A percentile compares a stretch with the other conserved stretches of the same genome.
Conservation (phyloP, 2,113 vertebrate species). For the Scytalopus superciliaris region DNA sequence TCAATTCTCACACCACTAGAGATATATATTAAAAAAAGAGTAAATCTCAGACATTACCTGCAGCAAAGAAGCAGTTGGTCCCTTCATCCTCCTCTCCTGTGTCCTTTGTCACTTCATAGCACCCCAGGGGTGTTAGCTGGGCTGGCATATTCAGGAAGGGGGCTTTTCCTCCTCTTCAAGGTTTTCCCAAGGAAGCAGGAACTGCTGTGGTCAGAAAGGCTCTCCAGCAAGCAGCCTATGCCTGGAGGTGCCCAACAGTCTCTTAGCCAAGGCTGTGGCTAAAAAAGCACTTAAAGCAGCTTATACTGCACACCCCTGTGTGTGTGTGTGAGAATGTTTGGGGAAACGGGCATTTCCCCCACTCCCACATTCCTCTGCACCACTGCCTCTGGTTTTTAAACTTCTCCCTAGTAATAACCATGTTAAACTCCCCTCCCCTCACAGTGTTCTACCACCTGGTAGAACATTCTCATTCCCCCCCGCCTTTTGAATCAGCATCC, state of each 20-base stretch:
- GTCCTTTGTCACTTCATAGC: not conserved
- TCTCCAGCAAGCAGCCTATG: conserved; percentile 59
- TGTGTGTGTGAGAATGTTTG: accelerated
- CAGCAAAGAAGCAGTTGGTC: not conserved
- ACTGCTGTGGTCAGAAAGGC: conserved; percentile 45
- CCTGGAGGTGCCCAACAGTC: conserved; percentile 37
- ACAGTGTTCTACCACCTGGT: not conserved
- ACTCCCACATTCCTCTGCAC: not conserved
- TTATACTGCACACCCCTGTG: not conserved
- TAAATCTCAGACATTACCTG: conserved; percentile 9
- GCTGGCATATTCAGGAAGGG: not conserved
- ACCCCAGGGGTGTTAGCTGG: not conserved
- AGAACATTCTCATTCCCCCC: no score
- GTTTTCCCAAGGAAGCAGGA: conserved; percentile 61
- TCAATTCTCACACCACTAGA: accelerated
- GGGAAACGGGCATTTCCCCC: not conserved
- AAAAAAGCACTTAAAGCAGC: conserved; percentile 54
- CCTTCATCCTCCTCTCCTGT: not conserved
- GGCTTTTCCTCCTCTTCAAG: conserved; percentile 26
- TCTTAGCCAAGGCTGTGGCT: conserved; percentile 26
- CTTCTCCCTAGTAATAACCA: not conserved
- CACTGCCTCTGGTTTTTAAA: not conserved
- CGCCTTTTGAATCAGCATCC: not conserved
- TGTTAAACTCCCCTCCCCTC: not conserved
- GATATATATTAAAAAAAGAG: not conserved